Evolutionary conservation across 2,888 invertebrate genomes (phyloP).

Genomic region (Phengaris arion): DNA sequence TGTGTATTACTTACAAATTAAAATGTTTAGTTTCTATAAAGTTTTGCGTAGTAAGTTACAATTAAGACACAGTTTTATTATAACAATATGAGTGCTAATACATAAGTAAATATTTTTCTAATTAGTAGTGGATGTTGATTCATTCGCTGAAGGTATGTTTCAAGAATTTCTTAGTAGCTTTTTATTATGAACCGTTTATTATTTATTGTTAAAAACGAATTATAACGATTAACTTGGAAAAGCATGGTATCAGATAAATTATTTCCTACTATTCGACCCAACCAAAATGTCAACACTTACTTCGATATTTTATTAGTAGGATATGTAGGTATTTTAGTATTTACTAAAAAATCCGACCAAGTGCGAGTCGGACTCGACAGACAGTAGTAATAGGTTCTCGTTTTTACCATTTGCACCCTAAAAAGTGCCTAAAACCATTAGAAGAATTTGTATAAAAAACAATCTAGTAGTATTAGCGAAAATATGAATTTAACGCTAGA

Average conservation of each 20-base stretch:
- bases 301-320: too few species aligned
- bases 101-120: not conserved
- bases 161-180: not conserved
- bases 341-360: too few species aligned
- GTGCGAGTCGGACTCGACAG: too few species aligned
- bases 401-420: too few species aligned
- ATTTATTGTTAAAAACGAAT: not conserved
- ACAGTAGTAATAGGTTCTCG: too few species aligned
- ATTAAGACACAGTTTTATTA: not conserved
- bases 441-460: too few species aligned
- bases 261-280: not conserved
- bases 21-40: slow-evolving; percentile 14
- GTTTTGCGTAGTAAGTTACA: not conserved
- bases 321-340: too few species aligned
- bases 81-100: not conserved
- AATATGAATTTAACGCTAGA: too few species aligned
- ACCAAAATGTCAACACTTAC: not conserved
- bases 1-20: not conserved
- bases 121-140: not conserved
- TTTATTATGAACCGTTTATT: not conserved
- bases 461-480: too few species aligned
- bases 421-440: too few species aligned
- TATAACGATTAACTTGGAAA: not conserved
- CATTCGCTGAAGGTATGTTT: not conserved
- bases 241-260: not conserved